Base-by-base conservation (phyloP, 2,113 vertebrate species). In the Seriola aureovittata region DNA sequence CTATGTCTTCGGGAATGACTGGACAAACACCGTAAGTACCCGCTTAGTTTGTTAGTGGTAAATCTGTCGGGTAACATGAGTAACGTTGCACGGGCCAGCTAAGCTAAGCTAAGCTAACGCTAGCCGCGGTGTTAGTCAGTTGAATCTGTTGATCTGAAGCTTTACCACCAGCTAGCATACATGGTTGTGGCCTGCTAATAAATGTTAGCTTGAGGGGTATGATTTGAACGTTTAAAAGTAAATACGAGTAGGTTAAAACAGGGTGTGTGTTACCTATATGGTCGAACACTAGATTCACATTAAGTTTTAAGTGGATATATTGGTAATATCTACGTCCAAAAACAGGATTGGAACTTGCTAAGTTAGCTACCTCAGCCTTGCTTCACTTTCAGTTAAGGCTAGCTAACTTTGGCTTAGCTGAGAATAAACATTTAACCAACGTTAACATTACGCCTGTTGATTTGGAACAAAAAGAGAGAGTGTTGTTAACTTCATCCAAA, bases 1-100 rank as follows among this genome's bases (percentile, higher is more conserved):
- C 70, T 86, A 96, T 96, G 94, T 93, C 95, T 85, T 96, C 95
- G 34, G 93, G 93, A 72, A 92, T 95, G 92, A 92, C 94, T n/a
- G 93, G 94, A 14, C 94, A 95, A 79, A 95, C 95, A 23, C 93
- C 94, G 95, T 96, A 71, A 94, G 95, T 95, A 25, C 58, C 2
- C 9, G 8, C 60, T 73, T 23, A 3, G 8, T 42, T 23, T 29
- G 11, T 60, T 54, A 46, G 16, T 12, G 32, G n/a, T 10, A 4
- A 6, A 55, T 38, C 42, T 0, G 19, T 25, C 0, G 1, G 46
- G 3, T 62, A 38, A 55, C 8, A 11, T 4, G 7, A 8, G 19
- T 42, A 34, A 55, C 4, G 16, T 19, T 19, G 16, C 8, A 19
- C 0, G 29, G 17, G 16, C 64, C 9, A 46, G 38, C 38, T 70